Conservation (phyloP, 2,797 vertebrate species). For the Liparis tanakae region DNA sequence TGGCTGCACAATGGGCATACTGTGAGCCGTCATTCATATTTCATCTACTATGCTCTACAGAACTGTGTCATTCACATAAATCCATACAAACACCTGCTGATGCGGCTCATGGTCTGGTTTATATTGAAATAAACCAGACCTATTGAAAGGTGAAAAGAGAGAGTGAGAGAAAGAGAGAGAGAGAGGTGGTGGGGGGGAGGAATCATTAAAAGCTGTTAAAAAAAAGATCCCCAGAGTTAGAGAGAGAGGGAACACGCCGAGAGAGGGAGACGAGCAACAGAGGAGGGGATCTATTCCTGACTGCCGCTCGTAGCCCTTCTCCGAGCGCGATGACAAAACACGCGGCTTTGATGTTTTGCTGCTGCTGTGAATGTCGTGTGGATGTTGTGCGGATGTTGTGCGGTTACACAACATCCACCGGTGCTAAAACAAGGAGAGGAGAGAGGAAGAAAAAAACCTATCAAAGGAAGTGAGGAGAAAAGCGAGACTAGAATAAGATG, state of each 20-base stretch:
- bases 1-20: constrained; percentile 34
- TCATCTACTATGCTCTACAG: constrained; percentile 52
- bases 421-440: constrained; percentile 46
- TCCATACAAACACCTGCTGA: constrained; percentile 28
- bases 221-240: constrained; percentile 20
- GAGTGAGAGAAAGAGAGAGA: too few species aligned
- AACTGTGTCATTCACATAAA: constrained; percentile 63
- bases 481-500: constrained; percentile 26
- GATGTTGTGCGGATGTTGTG: too few species aligned
- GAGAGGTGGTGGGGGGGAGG: background rate
- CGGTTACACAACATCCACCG: constrained; percentile 64
- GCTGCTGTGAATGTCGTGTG: background rate
- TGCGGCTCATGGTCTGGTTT: constrained; percentile 31
- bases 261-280: constrained; percentile 22
- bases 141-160: constrained; percentile 3
- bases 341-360: constrained; percentile 70
- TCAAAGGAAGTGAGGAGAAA: constrained; percentile 10
- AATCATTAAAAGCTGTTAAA: background rate
- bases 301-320: constrained; percentile 58
- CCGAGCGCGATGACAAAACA: constrained; percentile 60
- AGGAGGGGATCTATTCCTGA: constrained; percentile 67
- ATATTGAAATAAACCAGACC: background rate
- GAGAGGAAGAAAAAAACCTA: too few species aligned
- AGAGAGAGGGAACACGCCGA: constrained; percentile 42
- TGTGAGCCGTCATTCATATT: constrained; percentile 62